Percentiles rank a stretch among this genome's conserved stretches.
phyloP scores from a whole-genome alignment of 1,140 invertebrate genomes.

The Zaprionus kolodkinae region DNA sequence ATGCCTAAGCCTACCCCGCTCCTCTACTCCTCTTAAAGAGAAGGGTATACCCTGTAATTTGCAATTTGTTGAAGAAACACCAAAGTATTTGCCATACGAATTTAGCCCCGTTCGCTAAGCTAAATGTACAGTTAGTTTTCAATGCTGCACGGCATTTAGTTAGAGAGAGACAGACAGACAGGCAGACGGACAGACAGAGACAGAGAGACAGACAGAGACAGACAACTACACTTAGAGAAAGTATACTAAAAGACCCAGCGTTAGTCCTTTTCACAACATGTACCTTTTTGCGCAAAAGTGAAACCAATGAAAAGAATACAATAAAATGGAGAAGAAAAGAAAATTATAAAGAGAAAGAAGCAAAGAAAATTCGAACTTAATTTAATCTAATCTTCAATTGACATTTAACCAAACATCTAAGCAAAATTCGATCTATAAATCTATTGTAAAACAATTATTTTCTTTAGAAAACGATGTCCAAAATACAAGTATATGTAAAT shows the following conservation, averaged over 20 bases:
- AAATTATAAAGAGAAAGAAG: constrained; percentile 22
- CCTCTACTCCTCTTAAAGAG: too few species aligned
- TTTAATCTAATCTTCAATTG: constrained; percentile 40
- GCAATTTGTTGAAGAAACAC: constrained; percentile 66
- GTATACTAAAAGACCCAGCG: constrained; percentile 50
- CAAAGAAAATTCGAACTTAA: constrained; percentile 37
- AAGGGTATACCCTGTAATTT: background rate
- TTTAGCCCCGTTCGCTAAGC: constrained; percentile 64
- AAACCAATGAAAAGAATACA: constrained; percentile 80
- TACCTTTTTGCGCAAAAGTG: constrained; percentile 80
- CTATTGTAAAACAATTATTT: constrained; percentile 50
- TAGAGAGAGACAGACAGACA: constrained; percentile 24
- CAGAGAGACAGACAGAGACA: constrained; percentile 16
- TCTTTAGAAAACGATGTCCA: constrained; percentile 41
- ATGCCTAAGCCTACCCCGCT: too few species aligned
- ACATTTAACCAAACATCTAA: constrained; percentile 39
- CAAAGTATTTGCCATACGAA: constrained; percentile 81
- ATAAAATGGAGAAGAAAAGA: constrained; percentile 54
- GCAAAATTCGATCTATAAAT: constrained; percentile 21
- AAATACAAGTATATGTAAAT: constrained; percentile 36
- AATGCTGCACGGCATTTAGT: constrained; percentile 53
- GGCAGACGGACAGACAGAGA: constrained; percentile 23
- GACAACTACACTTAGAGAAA: constrained; percentile 22
- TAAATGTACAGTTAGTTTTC: constrained; percentile 51
- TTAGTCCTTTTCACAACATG: constrained; percentile 80